Percentiles rank a stretch among this genome's conserved stretches.
Evolutionary conservation across 1,140 invertebrate species (phyloP).

Genomic region (Cydia amplana): DNA sequence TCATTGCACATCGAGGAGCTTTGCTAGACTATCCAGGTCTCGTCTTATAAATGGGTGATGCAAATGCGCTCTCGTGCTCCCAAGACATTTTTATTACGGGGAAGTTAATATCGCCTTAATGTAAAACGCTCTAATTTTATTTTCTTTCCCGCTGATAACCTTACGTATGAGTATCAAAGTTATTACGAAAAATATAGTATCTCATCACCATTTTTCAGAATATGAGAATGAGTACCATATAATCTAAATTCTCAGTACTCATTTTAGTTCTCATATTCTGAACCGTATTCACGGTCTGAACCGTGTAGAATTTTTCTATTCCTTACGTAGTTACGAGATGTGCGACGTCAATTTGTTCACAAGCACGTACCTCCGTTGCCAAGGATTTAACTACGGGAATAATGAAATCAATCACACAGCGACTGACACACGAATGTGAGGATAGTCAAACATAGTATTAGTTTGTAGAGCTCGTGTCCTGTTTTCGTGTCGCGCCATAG

Average conservation of each 20-base stretch:
- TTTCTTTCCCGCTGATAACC: conserved; percentile 32
- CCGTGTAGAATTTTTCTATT: background rate
- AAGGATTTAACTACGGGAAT: background rate
- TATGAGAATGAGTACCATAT: background rate
- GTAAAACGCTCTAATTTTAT: conserved; percentile 54
- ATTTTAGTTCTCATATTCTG: too few species aligned
- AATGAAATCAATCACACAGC: background rate
- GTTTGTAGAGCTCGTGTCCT: conserved; percentile 3
- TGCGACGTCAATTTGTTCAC: background rate
- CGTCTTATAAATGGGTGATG: conserved; percentile 54
- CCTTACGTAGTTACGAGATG: background rate
- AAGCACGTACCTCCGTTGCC: background rate
- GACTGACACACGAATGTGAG: background rate
- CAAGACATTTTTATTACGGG: conserved; percentile 59
- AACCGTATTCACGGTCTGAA: too few species aligned
- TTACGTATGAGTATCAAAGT: conserved; percentile 20
- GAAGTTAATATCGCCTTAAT: conserved; percentile 61
- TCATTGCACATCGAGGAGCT: conserved; percentile 33
- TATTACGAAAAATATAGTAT: conserved; percentile 32
- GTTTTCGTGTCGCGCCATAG: conserved; percentile 12
- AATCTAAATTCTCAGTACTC: too few species aligned
- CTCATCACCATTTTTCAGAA: background rate
- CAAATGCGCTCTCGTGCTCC: conserved; percentile 49
- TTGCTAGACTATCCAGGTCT: conserved; percentile 18
- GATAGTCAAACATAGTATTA: background rate